These are phyloP conservation scores for Lutjanus erythropterus DNA, from an alignment of 2,113 vertebrate genomes.

Conservation along the genomic window DNA sequence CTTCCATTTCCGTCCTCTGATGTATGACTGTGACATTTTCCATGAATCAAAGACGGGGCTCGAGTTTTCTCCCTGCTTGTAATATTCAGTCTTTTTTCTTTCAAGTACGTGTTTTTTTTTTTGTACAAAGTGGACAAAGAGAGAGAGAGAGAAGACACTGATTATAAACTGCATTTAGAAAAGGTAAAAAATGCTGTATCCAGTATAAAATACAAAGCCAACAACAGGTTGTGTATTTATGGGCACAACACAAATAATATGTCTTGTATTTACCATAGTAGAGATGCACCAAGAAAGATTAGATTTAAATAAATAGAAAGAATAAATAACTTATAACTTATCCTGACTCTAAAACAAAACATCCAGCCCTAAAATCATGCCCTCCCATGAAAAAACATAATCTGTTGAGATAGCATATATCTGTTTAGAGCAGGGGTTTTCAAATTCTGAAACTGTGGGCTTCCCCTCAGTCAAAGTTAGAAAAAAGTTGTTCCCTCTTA, in stretches of 20 bases:
- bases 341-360: background rate
- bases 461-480: no score
- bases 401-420: background rate
- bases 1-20: conserved; percentile 43
- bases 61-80: conserved; percentile 22
- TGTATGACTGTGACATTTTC: conserved; percentile 43
- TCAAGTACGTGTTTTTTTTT: background rate
- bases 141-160: background rate
- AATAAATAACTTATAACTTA: background rate
- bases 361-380: background rate
- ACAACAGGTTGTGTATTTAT: no score
- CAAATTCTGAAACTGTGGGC: no score
- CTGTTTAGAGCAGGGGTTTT: no score
- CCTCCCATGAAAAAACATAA: background rate
- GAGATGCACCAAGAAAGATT: background rate
- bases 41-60: conserved; percentile 18
- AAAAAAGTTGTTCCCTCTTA: no score
- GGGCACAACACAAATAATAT: no score
- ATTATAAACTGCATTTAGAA: background rate
- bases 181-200: background rate
- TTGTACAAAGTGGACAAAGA: background rate
- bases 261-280: no score
- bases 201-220: background rate
- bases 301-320: background rate
- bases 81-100: background rate